Evolutionary conservation across 2,797 vertebrate genomes (phyloP), one percentile per base, ranked within the genome.

Genomic region (Hippopotamyrus pictus): DNA sequence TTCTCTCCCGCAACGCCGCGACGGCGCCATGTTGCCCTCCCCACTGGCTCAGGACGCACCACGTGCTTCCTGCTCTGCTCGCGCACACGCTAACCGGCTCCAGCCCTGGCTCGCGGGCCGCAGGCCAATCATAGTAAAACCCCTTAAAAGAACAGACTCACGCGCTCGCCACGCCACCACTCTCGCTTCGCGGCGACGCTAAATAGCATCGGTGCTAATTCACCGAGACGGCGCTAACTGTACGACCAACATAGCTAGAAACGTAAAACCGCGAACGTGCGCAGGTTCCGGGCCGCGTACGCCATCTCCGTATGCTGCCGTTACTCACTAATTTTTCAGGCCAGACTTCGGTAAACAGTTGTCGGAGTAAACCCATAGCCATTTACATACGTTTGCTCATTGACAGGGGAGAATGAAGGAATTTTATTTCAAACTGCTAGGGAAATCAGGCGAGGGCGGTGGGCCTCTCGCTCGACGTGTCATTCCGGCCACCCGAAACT

Each of bases 41-140:
- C 76, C 76, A 82, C 86, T 37, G 91, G 89, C 89, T 41, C 90
- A 89, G 93, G 93, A 69, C 89, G 85, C 44, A 94, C 93, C 95
- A 95, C 94, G 94, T 96, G 95, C 93, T 95, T 94, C 91, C 59
- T 86, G 86, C 48, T 92, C 92, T 92, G 93, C 94, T 93, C 92
- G 91, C 85, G 89, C 85, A 62, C 51, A 62, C 29, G 84, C 14
- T 69, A 69, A 91, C 88, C 94, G 93, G 94, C 93, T 93, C 90
- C 91, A 73, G 93, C 17, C 25, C 51, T n/a, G 50, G 14, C 51
- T 41, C 12, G 51, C 33, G 50, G 50, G 22, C 29, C 25, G 82
- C 82, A 51, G 82, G 82, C 48, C 82, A 85, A 25, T 51, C 44
- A 85, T n/a, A 82, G 76, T 8, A n/a, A 46, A 82, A 82, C 17